Evolutionary conservation across 2,888 invertebrate species (phyloP).

Genomic region (Hipparchia sbordonii): DNA sequence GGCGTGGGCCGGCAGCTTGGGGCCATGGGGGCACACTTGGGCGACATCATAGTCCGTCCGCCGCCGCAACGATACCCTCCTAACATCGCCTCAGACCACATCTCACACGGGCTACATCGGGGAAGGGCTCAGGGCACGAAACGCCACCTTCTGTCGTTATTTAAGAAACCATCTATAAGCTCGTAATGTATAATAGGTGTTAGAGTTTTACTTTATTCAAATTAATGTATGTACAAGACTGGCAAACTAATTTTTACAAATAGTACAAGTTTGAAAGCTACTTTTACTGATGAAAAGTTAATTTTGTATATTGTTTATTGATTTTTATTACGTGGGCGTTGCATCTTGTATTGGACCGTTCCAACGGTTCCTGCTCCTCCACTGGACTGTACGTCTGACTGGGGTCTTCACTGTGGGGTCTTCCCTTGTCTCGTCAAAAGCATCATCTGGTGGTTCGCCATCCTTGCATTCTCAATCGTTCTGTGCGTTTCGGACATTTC

Average conservation of each 20-base stretch:
- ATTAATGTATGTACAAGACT: constrained; percentile 27
- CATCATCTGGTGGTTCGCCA: constrained; percentile 1
- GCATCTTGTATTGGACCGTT: neutral
- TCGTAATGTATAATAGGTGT: constrained; percentile 51
- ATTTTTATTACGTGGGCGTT: constrained; percentile 8
- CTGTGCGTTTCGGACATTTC: neutral
- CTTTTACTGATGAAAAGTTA: constrained; percentile 32
- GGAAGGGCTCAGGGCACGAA: constrained; percentile 73
- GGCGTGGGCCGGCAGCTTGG: constrained; percentile 39
- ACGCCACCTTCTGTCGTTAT: constrained; percentile 80
- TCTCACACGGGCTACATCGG: constrained; percentile 78
- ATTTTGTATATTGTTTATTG: constrained; percentile 22
- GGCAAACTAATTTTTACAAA: constrained; percentile 33
- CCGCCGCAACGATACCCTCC: constrained; percentile 64
- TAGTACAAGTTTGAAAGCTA: constrained; percentile 38
- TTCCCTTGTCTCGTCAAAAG: constrained; percentile 4
- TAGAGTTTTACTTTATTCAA: constrained; percentile 43
- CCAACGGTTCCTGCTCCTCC: constrained; percentile 3
- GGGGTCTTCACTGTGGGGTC: constrained; percentile 3
- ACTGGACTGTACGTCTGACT: constrained; percentile 1
- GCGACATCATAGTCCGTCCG: constrained; percentile 36
- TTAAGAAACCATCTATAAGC: constrained; percentile 79
- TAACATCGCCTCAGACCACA: constrained; percentile 75
- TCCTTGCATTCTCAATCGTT: neutral
- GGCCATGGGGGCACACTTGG: constrained; percentile 41